Evolutionary conservation across 1,140 invertebrate genomes (phyloP).

Genomic region (Tribolium madens): DNA sequence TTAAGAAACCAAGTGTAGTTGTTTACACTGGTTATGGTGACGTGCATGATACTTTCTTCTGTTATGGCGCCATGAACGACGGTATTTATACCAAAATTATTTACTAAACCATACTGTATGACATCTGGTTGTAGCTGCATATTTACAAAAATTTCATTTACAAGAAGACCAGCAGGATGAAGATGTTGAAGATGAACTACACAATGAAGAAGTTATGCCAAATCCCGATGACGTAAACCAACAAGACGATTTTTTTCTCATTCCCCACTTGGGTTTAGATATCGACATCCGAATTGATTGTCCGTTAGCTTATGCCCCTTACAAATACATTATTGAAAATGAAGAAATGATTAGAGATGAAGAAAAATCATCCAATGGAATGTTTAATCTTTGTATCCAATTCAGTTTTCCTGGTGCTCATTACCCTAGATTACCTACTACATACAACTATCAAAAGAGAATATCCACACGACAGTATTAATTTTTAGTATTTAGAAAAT

Average conservation of each 20-base stretch:
- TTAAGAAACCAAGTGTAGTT: slow-evolving; percentile 49
- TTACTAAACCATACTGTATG: too few species aligned
- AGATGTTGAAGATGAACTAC: slow-evolving; percentile 46
- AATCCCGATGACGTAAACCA: slow-evolving; percentile 30
- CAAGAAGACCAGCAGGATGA: slow-evolving; percentile 51
- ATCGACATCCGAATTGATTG: slow-evolving; percentile 53
- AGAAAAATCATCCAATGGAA: slow-evolving; percentile 20
- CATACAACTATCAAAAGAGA: slow-evolving; percentile 44
- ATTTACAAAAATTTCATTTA: slow-evolving; percentile 51
- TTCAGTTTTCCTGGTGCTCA: slow-evolving; percentile 56
- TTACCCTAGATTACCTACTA: slow-evolving; percentile 54
- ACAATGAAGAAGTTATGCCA: slow-evolving; percentile 17
- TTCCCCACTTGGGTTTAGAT: slow-evolving; percentile 55
- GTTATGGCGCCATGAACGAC: slow-evolving; percentile 60
- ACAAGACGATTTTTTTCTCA: slow-evolving; percentile 47
- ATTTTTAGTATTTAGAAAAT: slow-evolving; percentile 20
- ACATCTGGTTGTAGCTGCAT: slow-evolving; percentile 48
- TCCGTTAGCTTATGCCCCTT: slow-evolving; percentile 52
- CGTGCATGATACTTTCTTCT: slow-evolving; percentile 56
- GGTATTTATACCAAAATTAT: slow-evolving; percentile 44
- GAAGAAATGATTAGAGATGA: slow-evolving; percentile 6
- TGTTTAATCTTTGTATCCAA: slow-evolving; percentile 39
- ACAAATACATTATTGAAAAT: slow-evolving; percentile 48
- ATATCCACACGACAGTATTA: slow-evolving; percentile 5
- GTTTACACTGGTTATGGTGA: slow-evolving; percentile 61